These are phyloP conservation scores for Drosophila nigromelanica DNA, from an alignment of 1,140 invertebrate genomes.

Conservation along the genomic window DNA sequence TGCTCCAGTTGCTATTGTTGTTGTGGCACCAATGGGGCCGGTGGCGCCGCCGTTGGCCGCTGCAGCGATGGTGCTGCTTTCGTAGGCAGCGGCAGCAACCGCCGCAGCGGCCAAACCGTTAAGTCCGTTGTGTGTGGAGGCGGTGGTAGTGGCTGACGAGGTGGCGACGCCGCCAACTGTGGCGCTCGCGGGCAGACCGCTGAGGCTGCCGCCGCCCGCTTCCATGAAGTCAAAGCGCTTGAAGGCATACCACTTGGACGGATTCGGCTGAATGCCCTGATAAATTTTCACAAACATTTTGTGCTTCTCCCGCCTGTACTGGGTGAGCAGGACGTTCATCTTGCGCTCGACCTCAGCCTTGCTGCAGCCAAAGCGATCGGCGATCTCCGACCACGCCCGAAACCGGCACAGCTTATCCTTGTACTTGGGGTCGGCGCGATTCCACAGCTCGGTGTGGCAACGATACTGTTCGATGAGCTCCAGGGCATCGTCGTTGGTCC, in stretches of 20 bases:
- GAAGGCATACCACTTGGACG: slow-evolving; percentile 83
- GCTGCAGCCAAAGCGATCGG: slow-evolving; percentile 84
- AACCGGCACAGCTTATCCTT: slow-evolving; percentile 84
- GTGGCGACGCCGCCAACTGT: slow-evolving; percentile 20
- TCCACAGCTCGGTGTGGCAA: slow-evolving; percentile 84
- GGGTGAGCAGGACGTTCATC: slow-evolving; percentile 85
- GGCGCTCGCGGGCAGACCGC: slow-evolving; percentile 34
- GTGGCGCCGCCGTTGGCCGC: slow-evolving; percentile 68
- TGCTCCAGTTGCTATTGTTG: slow-evolving; percentile 46
- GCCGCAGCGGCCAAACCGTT: slow-evolving; percentile 69
- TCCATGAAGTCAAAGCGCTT: slow-evolving; percentile 83
- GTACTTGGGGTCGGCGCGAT: slow-evolving; percentile 84
- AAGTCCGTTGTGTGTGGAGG: slow-evolving; percentile 62
- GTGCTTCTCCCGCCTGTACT: slow-evolving; percentile 85
- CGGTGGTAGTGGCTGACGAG: slow-evolving; percentile 36
- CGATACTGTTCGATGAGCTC: slow-evolving; percentile 84
- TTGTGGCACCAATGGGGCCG: slow-evolving; percentile 25
- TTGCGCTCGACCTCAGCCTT: slow-evolving; percentile 85
- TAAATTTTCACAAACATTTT: slow-evolving; percentile 83
- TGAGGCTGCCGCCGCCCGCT: slow-evolving; percentile 72
- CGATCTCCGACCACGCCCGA: slow-evolving; percentile 84
- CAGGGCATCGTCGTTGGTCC: slow-evolving; percentile 85
- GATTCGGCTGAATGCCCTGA: slow-evolving; percentile 81
- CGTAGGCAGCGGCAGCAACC: slow-evolving; percentile 66
- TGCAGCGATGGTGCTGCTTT: slow-evolving; percentile 61